Evolutionary conservation across 1,140 invertebrate species (phyloP).

Genomic region (Octopus bimaculoides): DNA sequence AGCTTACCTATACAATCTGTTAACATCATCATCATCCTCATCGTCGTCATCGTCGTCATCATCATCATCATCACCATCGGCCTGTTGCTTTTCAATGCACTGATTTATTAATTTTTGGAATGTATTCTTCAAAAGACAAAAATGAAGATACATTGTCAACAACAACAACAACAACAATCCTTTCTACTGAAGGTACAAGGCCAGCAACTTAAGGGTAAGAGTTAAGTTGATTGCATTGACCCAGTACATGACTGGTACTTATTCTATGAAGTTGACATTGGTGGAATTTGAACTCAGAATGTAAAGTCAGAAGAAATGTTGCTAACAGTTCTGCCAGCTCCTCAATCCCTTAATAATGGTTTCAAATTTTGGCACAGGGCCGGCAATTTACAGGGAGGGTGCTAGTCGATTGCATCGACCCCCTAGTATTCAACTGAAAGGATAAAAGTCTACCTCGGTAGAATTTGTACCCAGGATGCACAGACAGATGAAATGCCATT

Average conservation of each 20-base stretch:
- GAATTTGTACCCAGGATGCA: no score
- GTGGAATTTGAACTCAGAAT: no score
- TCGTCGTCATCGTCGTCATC: slow-evolving; percentile 13
- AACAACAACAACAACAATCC: slow-evolving; percentile 9
- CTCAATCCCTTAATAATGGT: no score
- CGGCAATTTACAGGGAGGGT: no score
- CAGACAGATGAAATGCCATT: no score
- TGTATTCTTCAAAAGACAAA: slow-evolving; percentile 22
- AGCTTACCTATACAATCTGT: not conserved
- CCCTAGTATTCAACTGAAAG: no score
- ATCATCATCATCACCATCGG: not conserved
- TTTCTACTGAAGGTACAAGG: slow-evolving; percentile 12
- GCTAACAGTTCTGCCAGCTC: no score
- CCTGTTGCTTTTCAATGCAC: slow-evolving; percentile 25
- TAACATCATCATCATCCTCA: not conserved
- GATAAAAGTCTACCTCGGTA: no score
- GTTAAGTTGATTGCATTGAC: not conserved
- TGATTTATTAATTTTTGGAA: no score
- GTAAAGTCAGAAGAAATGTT: no score
- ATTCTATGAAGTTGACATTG: slow-evolving; percentile 11
- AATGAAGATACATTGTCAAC: not conserved
- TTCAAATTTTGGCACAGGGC: no score
- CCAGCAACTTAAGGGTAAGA: not conserved
- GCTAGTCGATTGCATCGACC: no score
- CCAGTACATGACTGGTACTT: not conserved